Evolutionary conservation across 2,888 invertebrate genomes (phyloP), one percentile per base, ranked within the genome.

Genomic region (Phengaris arion): DNA sequence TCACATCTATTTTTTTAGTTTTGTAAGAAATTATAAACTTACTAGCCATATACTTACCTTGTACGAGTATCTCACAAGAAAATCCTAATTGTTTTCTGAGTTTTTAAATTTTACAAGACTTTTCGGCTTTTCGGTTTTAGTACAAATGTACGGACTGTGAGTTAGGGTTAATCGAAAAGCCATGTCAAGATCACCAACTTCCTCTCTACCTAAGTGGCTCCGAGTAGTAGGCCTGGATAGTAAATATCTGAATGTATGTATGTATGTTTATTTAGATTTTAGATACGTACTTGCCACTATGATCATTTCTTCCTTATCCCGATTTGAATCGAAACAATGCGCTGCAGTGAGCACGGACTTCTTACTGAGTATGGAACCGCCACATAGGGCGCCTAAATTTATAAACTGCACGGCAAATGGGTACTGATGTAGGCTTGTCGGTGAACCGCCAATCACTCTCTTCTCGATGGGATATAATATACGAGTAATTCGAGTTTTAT

Each of bases 291-390:
- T 83, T 78, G 85, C 80, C 46, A 84, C 78, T 54, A 86, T 79
- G 74, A 79, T 79, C 85, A 87, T 86, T 73, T 85, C 84, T 5
- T 77, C 81, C 12, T 83, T 77, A 76, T 85, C 83, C 9, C 68
- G 79, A 74, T 84, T 86, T 15, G 79, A 77, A 74, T 84, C 84
- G 57, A 87, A 85, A 57, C 87, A 87, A 78, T 87, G 87, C 0
- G 85, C 86, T 4, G 85, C 86, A 4, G 86, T 85, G n/a, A 87
- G 68, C 1, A 85, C 82, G 9, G 79, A 81, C 77, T 83, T 84
- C 15, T 76, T 81, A 5, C 84, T 83, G 51, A 87, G 76, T 45
- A 86, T 85, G 2, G 78, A 78, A 0, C 85, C 86, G 6, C 83
- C 82, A 59, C 86, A 87, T 8, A 86, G 76, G 0, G 82, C 82